Evolutionary conservation across 2,113 vertebrate genomes (phyloP).

Genomic region (Mesembrinibis cayennensis): DNA sequence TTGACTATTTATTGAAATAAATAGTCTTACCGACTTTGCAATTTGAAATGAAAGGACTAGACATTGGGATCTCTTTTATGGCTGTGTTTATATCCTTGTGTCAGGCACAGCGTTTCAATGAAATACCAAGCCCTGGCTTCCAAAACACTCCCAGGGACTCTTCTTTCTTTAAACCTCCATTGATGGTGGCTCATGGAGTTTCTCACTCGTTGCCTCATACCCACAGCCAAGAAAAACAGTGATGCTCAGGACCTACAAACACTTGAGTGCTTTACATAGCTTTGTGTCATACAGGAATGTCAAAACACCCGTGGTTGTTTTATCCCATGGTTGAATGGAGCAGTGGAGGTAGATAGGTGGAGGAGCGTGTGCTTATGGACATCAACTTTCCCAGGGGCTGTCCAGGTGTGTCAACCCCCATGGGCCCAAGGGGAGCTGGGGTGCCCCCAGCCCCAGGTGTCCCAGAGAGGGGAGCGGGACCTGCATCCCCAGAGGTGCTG

Average conservation of each 20-base stretch:
- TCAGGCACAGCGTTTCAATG: background rate
- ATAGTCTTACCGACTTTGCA: background rate
- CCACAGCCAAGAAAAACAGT: background rate
- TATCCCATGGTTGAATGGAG: background rate
- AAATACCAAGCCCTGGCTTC: background rate
- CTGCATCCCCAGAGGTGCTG: fast-evolving
- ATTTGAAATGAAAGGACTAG: background rate
- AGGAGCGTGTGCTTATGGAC: background rate
- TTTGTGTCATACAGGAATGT: background rate
- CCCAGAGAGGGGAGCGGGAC: background rate
- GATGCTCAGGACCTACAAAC: background rate
- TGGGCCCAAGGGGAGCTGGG: background rate
- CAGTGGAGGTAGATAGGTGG: background rate
- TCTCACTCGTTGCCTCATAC: background rate
- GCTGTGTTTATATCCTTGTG: background rate
- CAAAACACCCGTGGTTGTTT: background rate
- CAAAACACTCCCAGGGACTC: background rate
- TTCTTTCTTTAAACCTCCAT: background rate
- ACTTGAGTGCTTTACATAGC: background rate
- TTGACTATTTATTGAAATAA: conserved; percentile 45
- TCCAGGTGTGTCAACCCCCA: fast-evolving
- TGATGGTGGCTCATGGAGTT: background rate
- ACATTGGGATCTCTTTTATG: background rate
- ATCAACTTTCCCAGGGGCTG: background rate
- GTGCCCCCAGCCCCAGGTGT: fast-evolving